A percentile compares a stretch with the other conserved stretches of the same genome.
Evolutionary conservation across 2,113 vertebrate genomes (phyloP).

Genomic region (Gulo gulo): DNA sequence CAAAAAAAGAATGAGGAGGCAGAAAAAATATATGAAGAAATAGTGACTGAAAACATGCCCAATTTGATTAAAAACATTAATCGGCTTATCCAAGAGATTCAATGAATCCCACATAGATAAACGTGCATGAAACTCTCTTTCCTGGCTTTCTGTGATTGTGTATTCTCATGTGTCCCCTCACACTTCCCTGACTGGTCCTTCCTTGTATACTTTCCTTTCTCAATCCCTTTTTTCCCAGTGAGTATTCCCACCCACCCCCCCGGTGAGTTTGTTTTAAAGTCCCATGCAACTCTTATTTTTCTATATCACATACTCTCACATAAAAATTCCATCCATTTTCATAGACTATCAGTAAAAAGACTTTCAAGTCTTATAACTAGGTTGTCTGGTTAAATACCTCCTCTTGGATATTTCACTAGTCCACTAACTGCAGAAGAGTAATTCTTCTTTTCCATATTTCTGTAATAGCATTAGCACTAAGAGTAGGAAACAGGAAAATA

Average conservation of each 20-base stretch:
- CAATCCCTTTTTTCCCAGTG: background rate
- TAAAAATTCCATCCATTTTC: background rate
- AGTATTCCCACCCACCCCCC: background rate
- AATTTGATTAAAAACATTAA: constrained; percentile 25
- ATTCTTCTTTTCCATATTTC: background rate
- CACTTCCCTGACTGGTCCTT: background rate
- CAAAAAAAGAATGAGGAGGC: background rate
- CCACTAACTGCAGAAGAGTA: background rate
- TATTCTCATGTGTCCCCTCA: background rate
- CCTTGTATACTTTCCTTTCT: background rate
- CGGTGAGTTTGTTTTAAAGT: background rate
- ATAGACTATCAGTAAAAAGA: background rate
- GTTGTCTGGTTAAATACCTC: background rate
- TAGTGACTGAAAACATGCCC: background rate
- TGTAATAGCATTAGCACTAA: background rate
- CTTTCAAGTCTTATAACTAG: background rate
- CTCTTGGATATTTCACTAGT: background rate
- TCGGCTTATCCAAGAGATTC: background rate
- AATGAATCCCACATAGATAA: background rate
- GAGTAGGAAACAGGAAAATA: background rate
- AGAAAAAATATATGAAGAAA: background rate
- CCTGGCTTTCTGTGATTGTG: background rate
- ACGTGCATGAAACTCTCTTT: background rate
- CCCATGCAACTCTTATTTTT: background rate
- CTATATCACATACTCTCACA: background rate